Base-by-base conservation (phyloP, 1,140 invertebrate genomes). In the Agrilus planipennis region DNA sequence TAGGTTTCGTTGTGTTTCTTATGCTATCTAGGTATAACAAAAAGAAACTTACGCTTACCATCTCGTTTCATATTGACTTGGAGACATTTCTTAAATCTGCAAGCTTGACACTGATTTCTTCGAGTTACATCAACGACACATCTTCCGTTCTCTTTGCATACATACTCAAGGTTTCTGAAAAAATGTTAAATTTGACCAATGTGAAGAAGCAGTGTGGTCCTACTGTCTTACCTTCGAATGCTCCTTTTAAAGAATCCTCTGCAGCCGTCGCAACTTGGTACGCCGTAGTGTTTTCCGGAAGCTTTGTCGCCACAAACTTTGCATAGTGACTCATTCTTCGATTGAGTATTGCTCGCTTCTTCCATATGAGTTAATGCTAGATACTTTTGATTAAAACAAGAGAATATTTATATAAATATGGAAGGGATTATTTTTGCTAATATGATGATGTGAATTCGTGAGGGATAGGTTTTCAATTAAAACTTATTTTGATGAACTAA, bases 61-160 rank as follows among this genome's bases (percentile, higher is more conserved):
- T 95, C 89, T 67, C 80, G 77, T 64, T 92, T 92, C 90, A 96
- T 96, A 57, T 91, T 89, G 40, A 92, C 88, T 51, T 81, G 71
- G 6, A 96, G 70, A 65, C 90, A 95, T 61, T 93, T 94, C 34
- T 79, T 79, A 62, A 94, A 93, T 22, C 91, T 74, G 55, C 91
- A 96, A 0, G 90, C 85, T 63, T 96, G 91, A 57, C 91, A 96
- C 62, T 95, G 91, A 67, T 95, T 96, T 17, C 91, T 64, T 30
- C 90, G 67, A 0, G 84, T 89, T 0, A 94, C 89, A 55, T 95
- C 90, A 2, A 95, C 89, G 1, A 92, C 69, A 56, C 91, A 95
- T 5, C 73, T 71, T 0, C 84, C 84, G 42, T 77, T 82, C 62
- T 93, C 90, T 57, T 96, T 96, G 60, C 91, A 96, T 3, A 89